Base-by-base conservation (phyloP, 2,888 invertebrate species). In the Ectropis crepuscularia region DNA sequence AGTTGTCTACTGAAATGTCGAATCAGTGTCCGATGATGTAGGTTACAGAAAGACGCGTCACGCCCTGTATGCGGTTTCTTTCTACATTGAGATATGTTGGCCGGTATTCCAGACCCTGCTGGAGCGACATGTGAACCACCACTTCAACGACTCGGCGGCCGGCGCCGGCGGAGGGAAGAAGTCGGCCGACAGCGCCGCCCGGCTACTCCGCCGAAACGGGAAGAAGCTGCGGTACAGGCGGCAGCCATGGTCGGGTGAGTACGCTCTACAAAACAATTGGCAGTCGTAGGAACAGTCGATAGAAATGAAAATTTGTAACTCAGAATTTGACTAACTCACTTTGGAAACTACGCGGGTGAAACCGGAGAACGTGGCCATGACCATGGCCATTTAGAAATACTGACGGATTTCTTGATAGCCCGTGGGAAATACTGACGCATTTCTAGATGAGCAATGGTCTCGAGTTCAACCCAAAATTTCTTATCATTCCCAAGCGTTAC, bases 111-210 rank as follows among this genome's bases (percentile, higher is more conserved):
- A 96, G 96, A 94, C 94, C 65, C 95, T 97, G 65, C 91, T 99
- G 75, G 97, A 98, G 88, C 95, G 98, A 76, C 99, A 99, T 82
- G 98, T 98, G 57, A 98, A 98, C 91, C 95, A 96, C 78, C 99
- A 99, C 87, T 98, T 99, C 91, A 93, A 94, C 74, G 96, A 95
- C 79, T 88, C 90, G 37, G 93, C 94, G 49, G 85, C 90, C 5
- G 94, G 92, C 80, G 92, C 94, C 61, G 95, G 94, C 69, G 88
- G 92, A 49, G 85, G 93, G 59, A 96, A 95, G 87, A 96, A 96
- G 80, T 94, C 96, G 53, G 93, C 96, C 36, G 96, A 96, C 66
- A 95, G 96, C 74, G 89, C 92, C 6, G 94, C 95, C 53, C 98
- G 98, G 84, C 93, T 97, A 71, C 95, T 97, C 72, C 94, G 97